A percentile compares a stretch with the other conserved stretches of the same genome.
Evolutionary conservation across 2,113 vertebrate species (phyloP).

Genomic region (Sapajus apella): DNA sequence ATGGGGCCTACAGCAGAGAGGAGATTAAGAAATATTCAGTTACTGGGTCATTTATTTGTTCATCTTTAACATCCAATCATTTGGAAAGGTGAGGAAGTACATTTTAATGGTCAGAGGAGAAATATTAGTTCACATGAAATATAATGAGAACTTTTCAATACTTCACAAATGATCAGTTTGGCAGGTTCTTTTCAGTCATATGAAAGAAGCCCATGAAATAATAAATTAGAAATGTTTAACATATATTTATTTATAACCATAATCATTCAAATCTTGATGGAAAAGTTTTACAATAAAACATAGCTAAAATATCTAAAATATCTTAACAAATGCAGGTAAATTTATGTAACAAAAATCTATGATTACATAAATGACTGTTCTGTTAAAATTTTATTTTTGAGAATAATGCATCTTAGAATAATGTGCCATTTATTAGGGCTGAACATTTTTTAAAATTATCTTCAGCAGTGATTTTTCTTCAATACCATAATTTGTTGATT

Average conservation of each 20-base stretch:
- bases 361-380: background rate
- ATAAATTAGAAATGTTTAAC: background rate
- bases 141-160: background rate
- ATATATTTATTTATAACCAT: background rate
- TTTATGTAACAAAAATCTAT: background rate
- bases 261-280: background rate
- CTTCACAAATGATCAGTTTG: background rate
- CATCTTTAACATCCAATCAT: background rate
- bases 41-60: background rate
- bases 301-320: background rate
- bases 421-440: background rate
- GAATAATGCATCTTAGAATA: background rate
- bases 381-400: background rate
- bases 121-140: background rate
- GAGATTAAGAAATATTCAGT: background rate
- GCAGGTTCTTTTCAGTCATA: background rate
- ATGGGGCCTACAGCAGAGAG: conserved; percentile 89
- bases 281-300: background rate
- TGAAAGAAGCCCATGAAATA: background rate
- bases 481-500: background rate
- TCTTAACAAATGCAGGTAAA: background rate
- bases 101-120: background rate
- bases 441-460: background rate
- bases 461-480: background rate
- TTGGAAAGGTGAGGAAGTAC: background rate